phyloP scores from a whole-genome alignment of 2,113 vertebrate species.

The Glareola pratincola region DNA sequence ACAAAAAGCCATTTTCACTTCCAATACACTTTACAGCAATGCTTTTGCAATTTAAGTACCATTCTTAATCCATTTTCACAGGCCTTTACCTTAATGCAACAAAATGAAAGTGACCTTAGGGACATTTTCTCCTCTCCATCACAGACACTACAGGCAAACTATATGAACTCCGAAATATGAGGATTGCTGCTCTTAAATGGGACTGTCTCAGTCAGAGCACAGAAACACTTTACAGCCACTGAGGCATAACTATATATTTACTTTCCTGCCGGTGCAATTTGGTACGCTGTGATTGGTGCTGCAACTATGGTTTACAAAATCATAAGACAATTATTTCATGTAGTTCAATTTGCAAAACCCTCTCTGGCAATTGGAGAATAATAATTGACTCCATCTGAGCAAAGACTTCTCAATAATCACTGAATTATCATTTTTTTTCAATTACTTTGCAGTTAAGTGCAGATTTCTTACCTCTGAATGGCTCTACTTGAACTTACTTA shows the following conservation, averaged over 20 bases:
- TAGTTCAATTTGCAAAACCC: not conserved
- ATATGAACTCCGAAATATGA: not conserved
- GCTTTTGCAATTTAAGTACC: slow-evolving; percentile 1
- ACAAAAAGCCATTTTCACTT: slow-evolving; percentile 26
- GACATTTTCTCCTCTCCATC: not conserved
- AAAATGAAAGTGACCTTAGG: slow-evolving; percentile 32
- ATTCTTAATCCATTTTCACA: slow-evolving; percentile 33
- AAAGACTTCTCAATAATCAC: not conserved
- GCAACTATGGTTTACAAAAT: not conserved
- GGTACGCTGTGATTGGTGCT: not conserved
- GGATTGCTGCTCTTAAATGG: not conserved
- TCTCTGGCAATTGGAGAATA: not conserved
- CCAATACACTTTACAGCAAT: not conserved
- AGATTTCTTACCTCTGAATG: not conserved
- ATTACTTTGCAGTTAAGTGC: not conserved
- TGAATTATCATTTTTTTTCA: not conserved
- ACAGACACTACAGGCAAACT: not conserved
- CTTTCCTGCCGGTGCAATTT: not conserved
- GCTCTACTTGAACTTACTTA: not conserved
- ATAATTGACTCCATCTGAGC: not conserved
- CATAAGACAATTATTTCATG: not conserved
- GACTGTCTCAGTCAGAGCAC: not conserved
- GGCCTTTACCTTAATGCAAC: slow-evolving; percentile 16
- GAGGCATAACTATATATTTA: not conserved
- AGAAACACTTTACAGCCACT: not conserved